phyloP scores from a whole-genome alignment of 2,797 vertebrate genomes.

The Scomberomorus guttatus region DNA sequence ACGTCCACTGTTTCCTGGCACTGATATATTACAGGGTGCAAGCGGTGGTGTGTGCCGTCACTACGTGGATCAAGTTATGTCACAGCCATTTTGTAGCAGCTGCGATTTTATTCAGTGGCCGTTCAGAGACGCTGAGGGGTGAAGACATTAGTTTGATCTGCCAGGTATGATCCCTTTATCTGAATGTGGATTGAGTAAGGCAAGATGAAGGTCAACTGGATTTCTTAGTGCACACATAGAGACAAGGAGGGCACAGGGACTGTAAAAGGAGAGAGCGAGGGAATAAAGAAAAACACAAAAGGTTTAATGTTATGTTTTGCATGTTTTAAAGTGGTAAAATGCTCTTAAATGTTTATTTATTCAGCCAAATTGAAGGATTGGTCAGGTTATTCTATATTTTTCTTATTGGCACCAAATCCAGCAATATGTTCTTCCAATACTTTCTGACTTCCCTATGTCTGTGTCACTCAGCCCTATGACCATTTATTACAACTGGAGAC shows the following conservation, averaged over 20 bases:
- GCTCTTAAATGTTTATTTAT: neutral
- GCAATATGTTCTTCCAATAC: neutral
- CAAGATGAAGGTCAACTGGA: slow-evolving; percentile 81
- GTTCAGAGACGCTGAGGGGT: slow-evolving; percentile 73
- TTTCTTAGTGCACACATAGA: slow-evolving; percentile 36
- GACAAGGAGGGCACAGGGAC: slow-evolving; percentile 40
- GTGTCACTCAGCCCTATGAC: neutral
- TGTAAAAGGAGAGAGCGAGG: slow-evolving; percentile 29
- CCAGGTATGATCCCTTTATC: slow-evolving; percentile 80
- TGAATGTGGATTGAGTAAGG: slow-evolving; percentile 75
- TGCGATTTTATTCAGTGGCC: slow-evolving; percentile 77
- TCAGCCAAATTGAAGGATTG: neutral
- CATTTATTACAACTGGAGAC: neutral
- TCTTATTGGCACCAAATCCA: neutral
- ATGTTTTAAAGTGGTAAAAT: neutral
- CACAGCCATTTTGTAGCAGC: slow-evolving; percentile 78
- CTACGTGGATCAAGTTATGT: slow-evolving; percentile 87
- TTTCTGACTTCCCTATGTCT: neutral
- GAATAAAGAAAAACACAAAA: slow-evolving; percentile 3
- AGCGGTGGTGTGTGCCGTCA: slow-evolving; percentile 77
- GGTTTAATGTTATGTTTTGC: neutral
- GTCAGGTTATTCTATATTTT: neutral
- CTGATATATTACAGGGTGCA: slow-evolving; percentile 86
- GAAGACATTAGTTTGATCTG: slow-evolving; percentile 84
- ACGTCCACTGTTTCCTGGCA: slow-evolving; percentile 84